A percentile compares a stretch with the other conserved stretches of the same genome.
Conservation (phyloP, 2,888 invertebrate species). For the Lacanobia wlatinum region DNA sequence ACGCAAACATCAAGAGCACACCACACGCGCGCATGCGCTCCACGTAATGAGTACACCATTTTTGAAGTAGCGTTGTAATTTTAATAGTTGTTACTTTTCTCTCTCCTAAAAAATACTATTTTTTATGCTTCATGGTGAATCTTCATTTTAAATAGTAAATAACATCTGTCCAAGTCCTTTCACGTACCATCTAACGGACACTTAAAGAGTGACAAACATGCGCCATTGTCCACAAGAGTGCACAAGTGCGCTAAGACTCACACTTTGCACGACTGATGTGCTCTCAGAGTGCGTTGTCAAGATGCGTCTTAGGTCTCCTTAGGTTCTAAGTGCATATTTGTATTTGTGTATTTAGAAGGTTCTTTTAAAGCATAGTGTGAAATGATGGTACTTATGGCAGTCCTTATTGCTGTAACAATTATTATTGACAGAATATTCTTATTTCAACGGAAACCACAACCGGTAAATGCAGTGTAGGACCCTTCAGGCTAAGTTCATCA, state of each 20-base stretch:
- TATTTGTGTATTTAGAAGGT: background rate
- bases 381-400: background rate
- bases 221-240: conserved; percentile 21
- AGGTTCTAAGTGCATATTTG: conserved; percentile 4
- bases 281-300: conserved; percentile 22
- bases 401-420: background rate
- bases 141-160: background rate
- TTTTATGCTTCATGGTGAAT: too few relatives aligned
- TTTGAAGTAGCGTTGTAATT: too few relatives aligned
- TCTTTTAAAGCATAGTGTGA: background rate
- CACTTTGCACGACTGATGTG: conserved; percentile 26
- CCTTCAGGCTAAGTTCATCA: background rate
- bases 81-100: too few relatives aligned
- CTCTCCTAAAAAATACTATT: too few relatives aligned
- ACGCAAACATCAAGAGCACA: too few relatives aligned
- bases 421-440: background rate
- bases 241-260: conserved; percentile 3
- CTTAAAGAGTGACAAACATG: conserved; percentile 33
- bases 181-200: conserved; percentile 6
- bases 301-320: conserved; percentile 20
- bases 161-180: background rate
- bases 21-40: too few relatives aligned
- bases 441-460: too few relatives aligned
- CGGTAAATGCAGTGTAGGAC: too few relatives aligned
- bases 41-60: too few relatives aligned